Percentiles rank a stretch among this genome's conserved stretches.
phyloP scores from a whole-genome alignment of 2,113 vertebrate species.

The Alosa alosa region DNA sequence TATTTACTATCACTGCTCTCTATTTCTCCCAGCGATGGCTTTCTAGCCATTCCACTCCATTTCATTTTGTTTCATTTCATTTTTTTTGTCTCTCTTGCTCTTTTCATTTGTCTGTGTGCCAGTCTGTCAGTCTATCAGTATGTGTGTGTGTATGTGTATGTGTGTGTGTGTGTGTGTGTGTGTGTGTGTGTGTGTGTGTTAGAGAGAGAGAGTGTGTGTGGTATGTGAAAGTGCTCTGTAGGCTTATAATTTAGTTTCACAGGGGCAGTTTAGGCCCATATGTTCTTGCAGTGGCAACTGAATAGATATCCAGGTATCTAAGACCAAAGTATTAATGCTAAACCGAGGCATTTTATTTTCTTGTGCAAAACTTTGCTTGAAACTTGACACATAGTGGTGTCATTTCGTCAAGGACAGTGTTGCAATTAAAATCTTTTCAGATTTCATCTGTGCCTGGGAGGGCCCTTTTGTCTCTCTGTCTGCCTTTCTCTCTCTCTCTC shows the following conservation, averaged over 20 bases:
- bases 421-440: background rate
- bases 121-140: background rate
- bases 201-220: background rate
- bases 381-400: background rate
- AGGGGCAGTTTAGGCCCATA: background rate
- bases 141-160: background rate
- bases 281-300: background rate
- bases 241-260: conserved; percentile 3
- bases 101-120: conserved; percentile 5
- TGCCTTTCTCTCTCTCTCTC: background rate
- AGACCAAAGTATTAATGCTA: background rate
- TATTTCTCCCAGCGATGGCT: background rate
- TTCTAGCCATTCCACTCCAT: background rate
- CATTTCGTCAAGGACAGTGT: background rate
- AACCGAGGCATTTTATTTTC: background rate
- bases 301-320: background rate
- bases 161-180: background rate
- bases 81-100: background rate
- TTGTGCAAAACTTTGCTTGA: background rate
- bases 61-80: background rate
- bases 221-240: background rate
- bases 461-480: background rate
- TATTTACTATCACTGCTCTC: background rate
- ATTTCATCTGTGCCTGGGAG: background rate
- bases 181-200: background rate